Conservation (phyloP, 1,140 invertebrate genomes). For the Camponotus vicinus region DNA sequence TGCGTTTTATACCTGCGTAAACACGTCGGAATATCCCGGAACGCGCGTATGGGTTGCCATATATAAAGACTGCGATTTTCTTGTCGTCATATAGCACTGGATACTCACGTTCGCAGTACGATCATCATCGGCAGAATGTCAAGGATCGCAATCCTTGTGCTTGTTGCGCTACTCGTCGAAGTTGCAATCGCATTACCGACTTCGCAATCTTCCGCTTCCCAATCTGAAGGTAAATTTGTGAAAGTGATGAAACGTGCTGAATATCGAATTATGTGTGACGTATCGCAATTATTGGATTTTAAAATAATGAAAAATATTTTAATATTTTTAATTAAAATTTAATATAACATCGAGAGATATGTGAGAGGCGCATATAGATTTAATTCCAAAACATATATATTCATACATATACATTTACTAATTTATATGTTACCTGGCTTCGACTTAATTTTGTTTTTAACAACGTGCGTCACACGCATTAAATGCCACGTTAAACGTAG, state of each 20-base stretch:
- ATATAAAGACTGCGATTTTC: slow-evolving; percentile 71
- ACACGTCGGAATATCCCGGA: slow-evolving; percentile 64
- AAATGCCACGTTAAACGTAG: not conserved
- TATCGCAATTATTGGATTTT: not conserved
- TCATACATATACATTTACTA: not conserved
- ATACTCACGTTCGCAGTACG: not conserved
- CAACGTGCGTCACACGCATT: not conserved
- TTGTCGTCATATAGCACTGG: slow-evolving; percentile 58
- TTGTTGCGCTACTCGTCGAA: slow-evolving; percentile 27
- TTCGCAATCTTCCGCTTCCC: not conserved
- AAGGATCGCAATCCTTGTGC: slow-evolving; percentile 1
- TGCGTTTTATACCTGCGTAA: slow-evolving; percentile 45
- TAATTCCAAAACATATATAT: not conserved
- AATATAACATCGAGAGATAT: not conserved
- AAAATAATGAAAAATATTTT: not conserved
- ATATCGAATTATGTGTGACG: not conserved
- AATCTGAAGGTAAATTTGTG: slow-evolving; percentile 21
- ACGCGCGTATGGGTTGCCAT: slow-evolving; percentile 24
- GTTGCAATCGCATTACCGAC: slow-evolving; percentile 23
- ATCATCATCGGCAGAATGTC: slow-evolving; percentile 34
- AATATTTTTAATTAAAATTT: not conserved
- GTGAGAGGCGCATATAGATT: not conserved
- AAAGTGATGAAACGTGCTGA: not conserved
- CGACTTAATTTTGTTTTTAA: not conserved
- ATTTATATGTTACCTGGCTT: not conserved